These are phyloP conservation scores for Nymphalis c-album DNA, from an alignment of 2,888 invertebrate species.

Conservation along the genomic window DNA sequence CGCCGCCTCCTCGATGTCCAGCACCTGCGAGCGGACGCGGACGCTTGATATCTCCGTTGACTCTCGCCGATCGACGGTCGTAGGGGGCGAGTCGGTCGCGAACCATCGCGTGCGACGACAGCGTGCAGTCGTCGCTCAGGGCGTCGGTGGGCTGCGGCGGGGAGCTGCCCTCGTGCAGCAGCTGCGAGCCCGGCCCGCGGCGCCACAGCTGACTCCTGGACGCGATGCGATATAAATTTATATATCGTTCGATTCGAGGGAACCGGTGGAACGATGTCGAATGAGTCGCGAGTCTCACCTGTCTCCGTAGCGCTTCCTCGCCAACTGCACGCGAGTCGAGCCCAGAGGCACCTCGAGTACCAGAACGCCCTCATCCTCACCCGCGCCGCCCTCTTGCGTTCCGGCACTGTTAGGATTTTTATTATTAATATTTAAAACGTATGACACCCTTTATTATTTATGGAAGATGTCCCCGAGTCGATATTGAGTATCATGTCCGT, in stretches of 20 bases:
- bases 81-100: background rate
- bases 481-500: too few relatives aligned
- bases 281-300: conserved; percentile 45
- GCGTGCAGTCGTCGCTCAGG: conserved; percentile 57
- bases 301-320: conserved; percentile 83
- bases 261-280: background rate
- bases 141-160: conserved; percentile 81
- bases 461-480: conserved; percentile 21
- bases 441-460: background rate
- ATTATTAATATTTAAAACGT: background rate
- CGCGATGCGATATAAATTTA: conserved; percentile 49
- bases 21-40: conserved; percentile 72
- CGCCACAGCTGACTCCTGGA: conserved; percentile 94
- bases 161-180: conserved; percentile 96
- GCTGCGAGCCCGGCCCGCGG: conserved; percentile 92
- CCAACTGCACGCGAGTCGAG: conserved; percentile 85
- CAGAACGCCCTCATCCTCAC: conserved; percentile 87
- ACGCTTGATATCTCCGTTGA: background rate
- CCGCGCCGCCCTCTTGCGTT: conserved; percentile 40
- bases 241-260: too few relatives aligned
- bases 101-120: conserved; percentile 72
- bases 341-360: conserved; percentile 89
- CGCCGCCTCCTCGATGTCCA: conserved; percentile 94
- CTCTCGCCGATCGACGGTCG: too few relatives aligned
- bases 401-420: conserved; percentile 19